phyloP scores from a whole-genome alignment of 2,888 invertebrate species.

The Augochlorella aurata region DNA sequence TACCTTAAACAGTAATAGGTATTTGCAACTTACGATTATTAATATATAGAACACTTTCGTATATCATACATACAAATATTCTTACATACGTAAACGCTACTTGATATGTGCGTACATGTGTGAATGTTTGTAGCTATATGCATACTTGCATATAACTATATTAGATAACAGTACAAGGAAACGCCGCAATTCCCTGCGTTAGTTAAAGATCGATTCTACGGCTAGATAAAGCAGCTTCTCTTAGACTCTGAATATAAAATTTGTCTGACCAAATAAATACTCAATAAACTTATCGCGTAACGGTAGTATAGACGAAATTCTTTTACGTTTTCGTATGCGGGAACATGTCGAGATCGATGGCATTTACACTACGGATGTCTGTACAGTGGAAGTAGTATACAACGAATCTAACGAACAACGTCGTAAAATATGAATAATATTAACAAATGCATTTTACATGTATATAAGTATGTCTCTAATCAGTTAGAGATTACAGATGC shows the following conservation, averaged over 20 bases:
- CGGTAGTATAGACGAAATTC: constrained; percentile 35
- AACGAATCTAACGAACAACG: constrained; percentile 39
- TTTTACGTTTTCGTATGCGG: constrained; percentile 2
- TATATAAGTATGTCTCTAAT: constrained; percentile 8
- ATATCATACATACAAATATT: constrained; percentile 42
- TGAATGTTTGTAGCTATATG: constrained; percentile 7
- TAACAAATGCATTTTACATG: constrained; percentile 43
- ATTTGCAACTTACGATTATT: constrained; percentile 53
- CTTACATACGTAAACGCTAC: constrained; percentile 19
- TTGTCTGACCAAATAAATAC: constrained; percentile 28
- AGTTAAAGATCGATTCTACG: constrained; percentile 26
- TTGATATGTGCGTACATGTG: constrained; percentile 18
- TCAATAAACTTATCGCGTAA: constrained; percentile 51
- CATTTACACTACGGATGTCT: constrained; percentile 13
- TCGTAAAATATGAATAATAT: constrained; percentile 58
- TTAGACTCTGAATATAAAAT: constrained; percentile 59
- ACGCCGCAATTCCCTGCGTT: constrained; percentile 41
- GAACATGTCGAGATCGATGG: constrained; percentile 23
- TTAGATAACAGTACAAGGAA: constrained; percentile 61
- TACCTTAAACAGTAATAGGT: constrained; percentile 58
- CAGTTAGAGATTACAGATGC: constrained; percentile 21
- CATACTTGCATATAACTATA: constrained; percentile 39
- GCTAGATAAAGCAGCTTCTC: constrained; percentile 40
- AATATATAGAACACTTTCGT: constrained; percentile 62
- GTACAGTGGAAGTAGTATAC: constrained; percentile 29